Percentiles rank a stretch among this genome's conserved stretches.
Evolutionary conservation across 2,113 vertebrate species (phyloP).

Genomic region (Butastur rufipennis): DNA sequence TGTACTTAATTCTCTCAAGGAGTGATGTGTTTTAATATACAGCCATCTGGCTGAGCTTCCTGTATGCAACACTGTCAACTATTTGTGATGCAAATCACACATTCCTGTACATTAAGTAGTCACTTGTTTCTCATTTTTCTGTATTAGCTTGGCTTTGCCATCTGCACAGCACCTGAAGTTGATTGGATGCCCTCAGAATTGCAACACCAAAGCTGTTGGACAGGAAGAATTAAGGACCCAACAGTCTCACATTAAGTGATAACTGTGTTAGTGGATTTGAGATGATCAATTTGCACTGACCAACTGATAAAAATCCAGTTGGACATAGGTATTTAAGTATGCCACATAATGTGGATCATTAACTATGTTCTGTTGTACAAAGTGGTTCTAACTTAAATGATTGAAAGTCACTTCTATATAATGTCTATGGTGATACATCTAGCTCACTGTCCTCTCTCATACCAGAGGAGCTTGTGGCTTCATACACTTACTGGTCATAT

Average conservation of each 20-base stretch:
- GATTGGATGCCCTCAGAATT: conserved; percentile 75
- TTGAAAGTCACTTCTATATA: background rate
- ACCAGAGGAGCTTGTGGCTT: background rate
- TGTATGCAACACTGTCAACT: conserved; percentile 71
- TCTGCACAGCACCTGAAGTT: conserved; percentile 85
- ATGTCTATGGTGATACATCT: background rate
- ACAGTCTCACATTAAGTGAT: conserved; percentile 38
- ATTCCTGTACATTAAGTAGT: conserved; percentile 83
- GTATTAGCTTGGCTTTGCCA: conserved; percentile 89
- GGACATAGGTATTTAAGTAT: conserved; percentile 39
- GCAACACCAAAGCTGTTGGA: conserved; percentile 42
- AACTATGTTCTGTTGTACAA: background rate
- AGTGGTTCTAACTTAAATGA: background rate
- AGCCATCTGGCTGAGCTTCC: conserved; percentile 86
- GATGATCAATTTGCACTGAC: conserved; percentile 56
- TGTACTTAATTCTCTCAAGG: conserved; percentile 80
- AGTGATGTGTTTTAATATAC: conserved; percentile 82
- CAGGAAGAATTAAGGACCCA: conserved; percentile 61
- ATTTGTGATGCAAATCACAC: conserved; percentile 81
- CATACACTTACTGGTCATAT: background rate
- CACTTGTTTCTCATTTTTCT: conserved; percentile 88
- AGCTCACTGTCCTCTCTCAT: background rate
- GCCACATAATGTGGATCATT: background rate
- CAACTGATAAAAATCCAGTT: conserved; percentile 38
- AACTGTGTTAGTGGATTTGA: conserved; percentile 50